Evolutionary conservation across 2,888 invertebrate species (phyloP), one percentile per base, ranked within the genome.

Genomic region (Steinernema hermaphroditum): DNA sequence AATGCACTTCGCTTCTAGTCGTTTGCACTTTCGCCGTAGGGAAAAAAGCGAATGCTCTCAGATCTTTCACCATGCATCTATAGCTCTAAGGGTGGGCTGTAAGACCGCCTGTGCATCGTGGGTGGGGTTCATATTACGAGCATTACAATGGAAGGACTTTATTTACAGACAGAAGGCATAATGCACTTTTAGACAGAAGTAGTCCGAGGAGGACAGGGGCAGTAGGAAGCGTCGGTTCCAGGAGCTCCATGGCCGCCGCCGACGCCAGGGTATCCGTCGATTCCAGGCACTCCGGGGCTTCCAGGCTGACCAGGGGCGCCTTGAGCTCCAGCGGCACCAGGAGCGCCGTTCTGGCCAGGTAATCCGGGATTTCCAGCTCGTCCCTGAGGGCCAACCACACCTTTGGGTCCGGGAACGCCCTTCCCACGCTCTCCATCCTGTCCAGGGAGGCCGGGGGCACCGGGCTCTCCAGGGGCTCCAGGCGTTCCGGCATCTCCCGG

Each of bases 281-380:
- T 74, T 74, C 81, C 81, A 27, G 78, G 76, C 16, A 72, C 72
- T 75, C 80, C 81, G 50, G 76, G 72, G 22, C 76, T 71, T 76
- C 81, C 81, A 73, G 79, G 75, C 27, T 77, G 72, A 76, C 81
- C 81, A 41, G 77, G 75, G 68, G 75, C 76, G 71, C 81, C 81
- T 43, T 75, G 75, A 46, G 77, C 54, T 74, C 81, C 81, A 29
- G 73, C 69, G 54, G 75, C 69, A 77, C 79, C 79, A 72, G 76
- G 72, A 43, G 76, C 77, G 72, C 80, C 81, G 46, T 77, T 73
- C 54, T 76, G 70, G 77, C 81, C 81, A 70, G 76, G 70, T 16
- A 73, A 70, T 76, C 81, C 81, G 68, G 68, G 57, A 27, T 77
- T 69, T 76, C 79, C 79, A 24, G 77, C 43, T 27, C 74, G 37